phyloP scores from a whole-genome alignment of 2,888 invertebrate species.

The Hypsopygia costalis region DNA sequence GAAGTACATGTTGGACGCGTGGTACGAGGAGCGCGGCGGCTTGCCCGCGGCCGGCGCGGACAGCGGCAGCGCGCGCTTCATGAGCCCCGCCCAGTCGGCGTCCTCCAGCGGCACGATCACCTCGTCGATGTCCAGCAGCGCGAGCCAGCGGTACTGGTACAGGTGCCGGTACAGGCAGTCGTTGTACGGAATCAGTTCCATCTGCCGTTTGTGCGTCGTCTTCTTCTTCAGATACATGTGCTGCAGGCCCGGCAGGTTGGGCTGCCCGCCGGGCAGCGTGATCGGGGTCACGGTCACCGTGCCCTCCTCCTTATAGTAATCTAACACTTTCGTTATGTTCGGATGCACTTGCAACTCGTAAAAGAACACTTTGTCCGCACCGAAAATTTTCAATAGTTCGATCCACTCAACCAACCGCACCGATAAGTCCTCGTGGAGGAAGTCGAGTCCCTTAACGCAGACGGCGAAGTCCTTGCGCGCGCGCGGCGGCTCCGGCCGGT shows the following conservation, averaged over 20 bases:
- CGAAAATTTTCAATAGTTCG: slow-evolving; percentile 90
- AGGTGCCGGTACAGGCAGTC: slow-evolving; percentile 97
- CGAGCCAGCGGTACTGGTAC: slow-evolving; percentile 93
- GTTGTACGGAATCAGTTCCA: slow-evolving; percentile 97
- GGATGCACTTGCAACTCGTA: slow-evolving; percentile 96
- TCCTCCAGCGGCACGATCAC: slow-evolving; percentile 94
- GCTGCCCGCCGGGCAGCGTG: slow-evolving; percentile 93
- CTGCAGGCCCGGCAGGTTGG: slow-evolving; percentile 93
- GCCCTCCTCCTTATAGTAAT: slow-evolving; percentile 83
- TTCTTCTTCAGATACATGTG: slow-evolving; percentile 94
- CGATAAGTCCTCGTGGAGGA: slow-evolving; percentile 94
- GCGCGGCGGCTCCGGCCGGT: slow-evolving; percentile 79
- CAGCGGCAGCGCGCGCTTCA: slow-evolving; percentile 85
- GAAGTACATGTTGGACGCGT: slow-evolving; percentile 95
- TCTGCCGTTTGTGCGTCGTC: slow-evolving; percentile 95
- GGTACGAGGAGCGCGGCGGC: slow-evolving; percentile 87
- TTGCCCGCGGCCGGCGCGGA: slow-evolving; percentile 76
- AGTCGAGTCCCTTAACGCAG: slow-evolving; percentile 96
- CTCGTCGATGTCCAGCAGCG: slow-evolving; percentile 96
- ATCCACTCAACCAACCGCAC: slow-evolving; percentile 97
- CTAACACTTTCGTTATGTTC: slow-evolving; percentile 91
- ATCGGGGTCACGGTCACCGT: slow-evolving; percentile 88
- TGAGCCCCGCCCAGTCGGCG: slow-evolving; percentile 87
- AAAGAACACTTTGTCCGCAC: slow-evolving; percentile 95
- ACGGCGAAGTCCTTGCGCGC: slow-evolving; percentile 91